Evolutionary conservation across 2,888 invertebrate genomes (phyloP), one percentile per base, ranked within the genome.

Genomic region (Temnothorax rugatulus): DNA sequence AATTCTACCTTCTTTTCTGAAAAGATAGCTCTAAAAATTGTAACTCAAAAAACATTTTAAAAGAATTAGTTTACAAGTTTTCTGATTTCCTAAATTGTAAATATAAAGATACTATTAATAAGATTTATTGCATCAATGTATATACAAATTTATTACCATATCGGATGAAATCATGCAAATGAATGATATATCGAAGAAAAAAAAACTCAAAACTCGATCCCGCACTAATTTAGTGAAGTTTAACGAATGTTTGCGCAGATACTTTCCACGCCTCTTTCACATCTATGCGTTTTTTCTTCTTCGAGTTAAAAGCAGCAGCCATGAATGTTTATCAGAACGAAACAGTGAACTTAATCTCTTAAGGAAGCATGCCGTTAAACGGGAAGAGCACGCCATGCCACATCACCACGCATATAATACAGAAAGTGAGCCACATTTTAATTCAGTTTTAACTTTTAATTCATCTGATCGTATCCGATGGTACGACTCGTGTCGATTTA

Each of bases 271-370:
- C 15, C 34, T 69, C 44, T 57, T 79, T 79, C 25, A 73, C 38
- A 38, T 81, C 73, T 79, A 47, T 47, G 57, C n/a, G 21, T 44
- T 44, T 79, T 29, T 79, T 73, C 34, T 81, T 73, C 79, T 38
- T 47, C 74, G 79, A 47, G 8, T 34, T 73, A 73, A 73, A 61
- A 61, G 79, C 79, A 81, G 59, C 21, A 47, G 59, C 79, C 79
- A 59, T 81, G 59, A 81, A 81, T 81, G 59, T 81, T 81, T 81
- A 81, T 81, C 25, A 81, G 79, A 81, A 81, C 74, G 79, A 81
- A 73, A 81, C 79, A 59, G n/a, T 74, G 44, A 81, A 81, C 75
- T 81, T 59, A 74, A 73, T 74, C 52, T 74, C 52, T 52, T 25
- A 81, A 81, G 59, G 79, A 81, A 81, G 47, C 74, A 74, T 81